A percentile compares a stretch with the other conserved stretches of the same genome.
Conservation (phyloP, 1,140 invertebrate genomes). For the Pogonognathellus flavescens region DNA sequence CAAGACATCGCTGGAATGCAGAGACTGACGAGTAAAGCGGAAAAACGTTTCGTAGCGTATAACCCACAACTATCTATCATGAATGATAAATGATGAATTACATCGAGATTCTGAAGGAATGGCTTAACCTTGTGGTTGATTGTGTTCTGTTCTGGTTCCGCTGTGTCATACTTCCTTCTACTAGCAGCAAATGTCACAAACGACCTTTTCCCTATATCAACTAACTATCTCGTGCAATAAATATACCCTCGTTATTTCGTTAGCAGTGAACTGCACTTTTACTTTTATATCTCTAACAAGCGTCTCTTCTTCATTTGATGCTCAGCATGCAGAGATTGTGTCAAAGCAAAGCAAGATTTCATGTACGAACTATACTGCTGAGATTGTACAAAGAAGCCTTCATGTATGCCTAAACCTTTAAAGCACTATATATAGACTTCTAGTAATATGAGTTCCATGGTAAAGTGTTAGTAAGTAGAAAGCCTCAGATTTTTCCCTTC, state of each 20-base stretch:
- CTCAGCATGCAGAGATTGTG: no score
- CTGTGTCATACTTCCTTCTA: background rate
- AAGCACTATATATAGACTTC: background rate
- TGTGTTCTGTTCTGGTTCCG: constrained; percentile 41
- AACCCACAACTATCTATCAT: constrained; percentile 50
- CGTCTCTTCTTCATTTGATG: background rate
- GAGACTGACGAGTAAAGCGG: background rate
- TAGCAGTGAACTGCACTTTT: background rate
- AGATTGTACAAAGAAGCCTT: background rate
- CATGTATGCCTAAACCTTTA: background rate
- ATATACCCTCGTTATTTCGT: background rate
- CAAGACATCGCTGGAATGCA: background rate
- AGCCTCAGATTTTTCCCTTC: constrained; percentile 18
- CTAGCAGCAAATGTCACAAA: constrained; percentile 29
- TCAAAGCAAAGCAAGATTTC: no score
- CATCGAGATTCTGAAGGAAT: constrained; percentile 26
- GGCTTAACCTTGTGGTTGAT: constrained; percentile 48
- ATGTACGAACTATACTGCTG: no score
- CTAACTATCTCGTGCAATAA: constrained; percentile 4
- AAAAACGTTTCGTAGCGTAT: constrained; percentile 22
- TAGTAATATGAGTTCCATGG: background rate
- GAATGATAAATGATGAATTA: constrained; percentile 50
- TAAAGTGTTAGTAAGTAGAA: background rate
- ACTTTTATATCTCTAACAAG: background rate
- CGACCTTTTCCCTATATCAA: constrained; percentile 22